These are phyloP conservation scores for Silvanus unidentatus DNA, from an alignment of 2,888 invertebrate species.

Conservation along the genomic window DNA sequence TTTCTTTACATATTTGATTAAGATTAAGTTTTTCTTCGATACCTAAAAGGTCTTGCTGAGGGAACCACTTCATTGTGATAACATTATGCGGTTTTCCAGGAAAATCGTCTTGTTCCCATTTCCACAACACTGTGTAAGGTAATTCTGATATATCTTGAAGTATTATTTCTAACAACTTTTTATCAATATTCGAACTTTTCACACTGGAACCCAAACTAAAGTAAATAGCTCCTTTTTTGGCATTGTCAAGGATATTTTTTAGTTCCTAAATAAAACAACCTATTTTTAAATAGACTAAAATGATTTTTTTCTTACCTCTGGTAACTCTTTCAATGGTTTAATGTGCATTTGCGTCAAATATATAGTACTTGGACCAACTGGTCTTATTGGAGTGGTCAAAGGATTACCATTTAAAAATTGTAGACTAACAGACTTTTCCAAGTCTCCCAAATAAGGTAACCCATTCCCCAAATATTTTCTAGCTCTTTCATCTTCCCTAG, in stretches of 20 bases:
- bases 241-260: slow-evolving; percentile 35
- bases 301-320: slow-evolving; percentile 7
- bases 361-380: slow-evolving; percentile 13
- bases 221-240: slow-evolving; percentile 40
- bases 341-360: slow-evolving; percentile 10
- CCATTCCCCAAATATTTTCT: slow-evolving; percentile 16
- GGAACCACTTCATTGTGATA: slow-evolving; percentile 45
- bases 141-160: slow-evolving; percentile 41
- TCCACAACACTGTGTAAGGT: slow-evolving; percentile 45
- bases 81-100: slow-evolving; percentile 41
- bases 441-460: slow-evolving; percentile 23
- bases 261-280: slow-evolving; percentile 37
- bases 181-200: slow-evolving; percentile 38
- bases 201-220: slow-evolving; percentile 46
- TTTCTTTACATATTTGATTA: too few relatives aligned
- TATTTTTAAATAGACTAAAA: too few relatives aligned
- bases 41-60: slow-evolving; percentile 45
- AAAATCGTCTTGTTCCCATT: slow-evolving; percentile 42
- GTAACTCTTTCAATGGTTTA: slow-evolving; percentile 5
- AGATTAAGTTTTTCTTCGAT: background rate
- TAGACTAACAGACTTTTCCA: slow-evolving; percentile 15
- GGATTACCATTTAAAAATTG: slow-evolving; percentile 24
- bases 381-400: slow-evolving; percentile 16
- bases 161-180: slow-evolving; percentile 33
- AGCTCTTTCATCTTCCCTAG: slow-evolving; percentile 20